Evolutionary conservation across 2,113 vertebrate species (phyloP).

Genomic region (Vimba vimba): DNA sequence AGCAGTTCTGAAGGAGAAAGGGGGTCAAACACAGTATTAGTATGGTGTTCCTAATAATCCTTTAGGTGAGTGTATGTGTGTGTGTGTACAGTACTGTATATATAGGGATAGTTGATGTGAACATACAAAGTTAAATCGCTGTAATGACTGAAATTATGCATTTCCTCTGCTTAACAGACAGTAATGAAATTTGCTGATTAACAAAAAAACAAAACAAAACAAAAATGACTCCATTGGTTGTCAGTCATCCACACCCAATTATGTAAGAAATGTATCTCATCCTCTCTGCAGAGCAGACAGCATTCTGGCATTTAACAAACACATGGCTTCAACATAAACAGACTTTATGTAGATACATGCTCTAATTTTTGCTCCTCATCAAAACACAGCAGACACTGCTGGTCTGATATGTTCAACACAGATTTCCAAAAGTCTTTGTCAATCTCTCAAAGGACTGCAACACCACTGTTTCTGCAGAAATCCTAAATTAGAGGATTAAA

Average conservation of each 20-base stretch:
- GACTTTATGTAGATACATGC: neutral
- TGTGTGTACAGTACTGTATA: too few species aligned
- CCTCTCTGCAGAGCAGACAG: slow-evolving; percentile 20
- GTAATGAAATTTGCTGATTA: neutral
- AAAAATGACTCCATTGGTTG: slow-evolving; percentile 37
- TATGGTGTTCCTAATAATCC: too few species aligned
- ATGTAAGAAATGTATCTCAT: slow-evolving; percentile 61
- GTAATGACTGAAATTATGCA: neutral
- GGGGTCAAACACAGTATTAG: too few species aligned
- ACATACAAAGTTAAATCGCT: neutral
- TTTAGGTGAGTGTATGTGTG: too few species aligned
- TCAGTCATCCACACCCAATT: slow-evolving; percentile 63
- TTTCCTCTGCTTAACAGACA: neutral
- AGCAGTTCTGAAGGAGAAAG: too few species aligned
- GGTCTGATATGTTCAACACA: neutral
- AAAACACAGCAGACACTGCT: neutral
- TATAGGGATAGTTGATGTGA: too few species aligned
- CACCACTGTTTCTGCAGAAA: neutral
- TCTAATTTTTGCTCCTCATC: neutral
- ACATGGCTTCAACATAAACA: slow-evolving; percentile 45
- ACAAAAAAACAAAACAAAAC: neutral
- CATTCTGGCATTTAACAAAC: slow-evolving; percentile 22
- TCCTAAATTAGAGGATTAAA: slow-evolving; percentile 19
- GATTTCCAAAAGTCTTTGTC: neutral
- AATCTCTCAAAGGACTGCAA: neutral